Base-by-base conservation (phyloP, 1,140 invertebrate species). In the Neuroterus valhalla region DNA sequence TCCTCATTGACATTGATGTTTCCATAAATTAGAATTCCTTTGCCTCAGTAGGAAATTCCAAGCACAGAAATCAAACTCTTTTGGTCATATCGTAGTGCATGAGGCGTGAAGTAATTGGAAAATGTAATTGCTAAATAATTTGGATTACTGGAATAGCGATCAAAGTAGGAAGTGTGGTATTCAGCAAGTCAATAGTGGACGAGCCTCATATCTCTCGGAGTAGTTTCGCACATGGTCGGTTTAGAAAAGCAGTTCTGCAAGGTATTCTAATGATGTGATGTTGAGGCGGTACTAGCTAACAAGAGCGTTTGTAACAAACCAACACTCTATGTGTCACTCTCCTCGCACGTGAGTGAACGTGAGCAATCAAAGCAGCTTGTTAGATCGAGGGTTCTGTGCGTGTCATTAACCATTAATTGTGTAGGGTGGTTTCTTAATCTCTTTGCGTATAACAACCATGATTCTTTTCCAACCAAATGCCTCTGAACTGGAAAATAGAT, bases 291-390 rank as follows among this genome's bases (percentile, higher is more conserved):
- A 50, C 17, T 17, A 23, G 26, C 12, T 26, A 26, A 62, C 12
- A 62, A 15, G 15, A 62, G 55, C 31, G 5, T 38, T 38, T 38
- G 31, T 62, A 31, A 62, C n/a, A n/a, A 62, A 62, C 55, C 31
- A 15, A 62, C 55, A 62, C 55, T 62, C 23, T 62, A 62, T 62
- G 31, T 38, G 55, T n/a, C 55, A 26, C 55, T 23, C 15, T 31
- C n/a, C n/a, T 62, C 55, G 55, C 55, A 62, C 55, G 55, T 62
- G 55, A 62, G 55, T 62, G 23, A 55, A 23, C 50, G 50, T 55
- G 50, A 55, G 50, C 23, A 62, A 62, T 23, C 55, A 62, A 62
- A 62, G 55, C 31, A 31, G 55, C 26, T 31, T 62, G 21, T 31
- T 62, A 62, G 23, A 31, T 62, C 55, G 26, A 14, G 23, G 55